Percentiles rank a stretch among this genome's conserved stretches.
Evolutionary conservation across 2,113 vertebrate species (phyloP).

Genomic region (Calypte anna): DNA sequence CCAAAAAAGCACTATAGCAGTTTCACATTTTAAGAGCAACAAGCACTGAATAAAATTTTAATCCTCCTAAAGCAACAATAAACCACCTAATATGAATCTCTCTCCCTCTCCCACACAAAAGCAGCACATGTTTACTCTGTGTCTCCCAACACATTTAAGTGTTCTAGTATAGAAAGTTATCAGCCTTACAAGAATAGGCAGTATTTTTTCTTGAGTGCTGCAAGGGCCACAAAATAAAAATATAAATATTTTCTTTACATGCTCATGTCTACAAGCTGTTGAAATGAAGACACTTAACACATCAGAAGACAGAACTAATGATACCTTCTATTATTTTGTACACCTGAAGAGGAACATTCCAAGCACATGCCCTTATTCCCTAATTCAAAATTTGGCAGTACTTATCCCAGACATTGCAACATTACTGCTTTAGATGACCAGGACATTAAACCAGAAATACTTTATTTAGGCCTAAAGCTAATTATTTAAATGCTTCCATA

Average conservation of each 20-base stretch:
- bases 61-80: background rate
- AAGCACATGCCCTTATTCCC: background rate
- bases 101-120: background rate
- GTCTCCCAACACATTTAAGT: background rate
- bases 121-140: background rate
- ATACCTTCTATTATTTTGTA: background rate
- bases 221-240: background rate
- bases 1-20: background rate
- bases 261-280: background rate
- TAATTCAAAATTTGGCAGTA: background rate
- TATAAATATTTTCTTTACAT: background rate
- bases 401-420: background rate
- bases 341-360: background rate
- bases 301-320: background rate
- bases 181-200: background rate
- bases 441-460: background rate
- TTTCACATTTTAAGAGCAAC: background rate
- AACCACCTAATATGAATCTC: background rate
- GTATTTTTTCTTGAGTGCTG: background rate
- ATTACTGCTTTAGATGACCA: background rate
- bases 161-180: background rate
- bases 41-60: background rate
- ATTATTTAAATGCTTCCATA: background rate
- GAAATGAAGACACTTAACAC: background rate
- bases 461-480: background rate